phyloP scores from a whole-genome alignment of 1,140 invertebrate species.

The Triops longicaudatus region DNA sequence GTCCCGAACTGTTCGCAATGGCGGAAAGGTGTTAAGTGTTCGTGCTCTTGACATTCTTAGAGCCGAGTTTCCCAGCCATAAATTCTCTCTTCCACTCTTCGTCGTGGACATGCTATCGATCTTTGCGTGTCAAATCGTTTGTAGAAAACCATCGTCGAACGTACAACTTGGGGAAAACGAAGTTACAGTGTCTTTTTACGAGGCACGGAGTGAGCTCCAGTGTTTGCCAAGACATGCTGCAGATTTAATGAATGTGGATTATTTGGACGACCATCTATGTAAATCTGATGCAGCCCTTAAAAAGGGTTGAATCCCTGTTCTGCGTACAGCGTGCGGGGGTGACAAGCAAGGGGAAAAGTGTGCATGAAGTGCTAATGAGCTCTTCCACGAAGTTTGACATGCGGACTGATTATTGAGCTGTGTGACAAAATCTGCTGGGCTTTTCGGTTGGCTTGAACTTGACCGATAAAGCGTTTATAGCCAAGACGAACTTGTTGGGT shows the following conservation, averaged over 20 bases:
- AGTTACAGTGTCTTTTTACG: too few relatives aligned
- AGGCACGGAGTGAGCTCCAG: too few relatives aligned
- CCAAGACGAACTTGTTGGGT: not conserved
- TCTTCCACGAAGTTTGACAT: not conserved
- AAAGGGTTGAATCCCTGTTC: too few relatives aligned
- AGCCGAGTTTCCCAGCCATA: not conserved
- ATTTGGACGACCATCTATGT: too few relatives aligned
- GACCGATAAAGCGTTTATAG: not conserved
- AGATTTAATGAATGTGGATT: too few relatives aligned
- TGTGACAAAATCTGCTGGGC: not conserved
- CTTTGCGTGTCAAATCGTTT: not conserved
- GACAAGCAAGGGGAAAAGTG: not conserved
- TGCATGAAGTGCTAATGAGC: conserved; percentile 6
- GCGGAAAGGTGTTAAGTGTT: conserved; percentile 4
- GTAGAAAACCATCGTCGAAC: too few relatives aligned
- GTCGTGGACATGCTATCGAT: not conserved
- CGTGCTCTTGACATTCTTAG: not conserved
- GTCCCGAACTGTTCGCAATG: not conserved
- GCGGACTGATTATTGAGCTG: not conserved
- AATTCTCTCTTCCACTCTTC: not conserved
- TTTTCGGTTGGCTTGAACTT: not conserved
- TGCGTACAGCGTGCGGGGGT: too few relatives aligned
- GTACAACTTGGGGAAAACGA: too few relatives aligned
- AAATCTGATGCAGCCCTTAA: too few relatives aligned
- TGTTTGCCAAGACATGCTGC: too few relatives aligned